phyloP scores from a whole-genome alignment of 2,113 vertebrate genomes.

The Dunckerocampus dactyliophorus region DNA sequence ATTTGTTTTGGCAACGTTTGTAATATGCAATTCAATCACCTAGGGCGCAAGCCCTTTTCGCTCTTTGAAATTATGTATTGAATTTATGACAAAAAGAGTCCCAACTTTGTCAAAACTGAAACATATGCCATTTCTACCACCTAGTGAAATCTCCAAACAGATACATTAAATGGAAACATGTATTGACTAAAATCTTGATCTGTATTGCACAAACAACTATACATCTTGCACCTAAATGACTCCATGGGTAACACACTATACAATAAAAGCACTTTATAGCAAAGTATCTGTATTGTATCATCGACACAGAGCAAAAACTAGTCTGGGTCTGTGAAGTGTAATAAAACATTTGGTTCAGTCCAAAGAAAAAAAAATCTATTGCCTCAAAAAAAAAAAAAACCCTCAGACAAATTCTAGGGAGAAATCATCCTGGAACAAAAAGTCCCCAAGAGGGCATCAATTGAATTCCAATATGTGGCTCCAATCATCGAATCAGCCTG shows the following conservation, averaged over 20 bases:
- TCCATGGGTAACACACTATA: background rate
- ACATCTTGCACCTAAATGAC: background rate
- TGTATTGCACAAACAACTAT: no score
- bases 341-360: constrained; percentile 36
- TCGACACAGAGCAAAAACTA: constrained; percentile 3
- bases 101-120: background rate
- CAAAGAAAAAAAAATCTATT: constrained; percentile 38
- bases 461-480: constrained; percentile 82
- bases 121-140: no score
- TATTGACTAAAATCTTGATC: no score
- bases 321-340: constrained; percentile 20
- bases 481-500: constrained; percentile 67
- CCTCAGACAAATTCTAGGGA: constrained; percentile 69
- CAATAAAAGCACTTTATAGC: background rate
- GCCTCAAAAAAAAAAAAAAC: constrained; percentile 42
- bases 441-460: constrained; percentile 76
- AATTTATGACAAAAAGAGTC: background rate
- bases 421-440: constrained; percentile 80
- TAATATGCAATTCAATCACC: background rate
- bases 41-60: background rate
- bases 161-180: no score
- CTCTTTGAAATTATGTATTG: background rate
- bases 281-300: background rate
- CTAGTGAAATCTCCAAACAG: no score
- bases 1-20: background rate